A percentile compares a stretch with the other conserved stretches of the same genome.
phyloP scores from a whole-genome alignment of 1,140 invertebrate genomes.

The Drosophila aff. region DNA sequence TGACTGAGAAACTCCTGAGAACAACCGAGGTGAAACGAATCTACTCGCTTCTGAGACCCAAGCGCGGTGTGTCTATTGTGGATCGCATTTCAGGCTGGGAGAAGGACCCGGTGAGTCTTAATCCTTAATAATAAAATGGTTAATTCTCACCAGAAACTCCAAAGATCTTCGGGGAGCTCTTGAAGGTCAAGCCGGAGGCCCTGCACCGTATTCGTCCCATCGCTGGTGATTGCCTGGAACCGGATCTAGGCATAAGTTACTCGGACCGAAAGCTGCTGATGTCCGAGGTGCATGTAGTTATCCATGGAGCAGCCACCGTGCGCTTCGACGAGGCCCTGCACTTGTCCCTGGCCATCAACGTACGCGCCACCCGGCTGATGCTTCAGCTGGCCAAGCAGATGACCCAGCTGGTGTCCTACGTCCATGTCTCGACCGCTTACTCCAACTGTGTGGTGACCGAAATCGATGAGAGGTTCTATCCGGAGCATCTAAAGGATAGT shows the following conservation, averaged over 20 bases:
- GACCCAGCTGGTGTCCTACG: conserved; percentile 88
- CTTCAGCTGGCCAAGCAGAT: conserved; percentile 88
- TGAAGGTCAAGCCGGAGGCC: conserved; percentile 13
- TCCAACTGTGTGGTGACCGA: conserved; percentile 88
- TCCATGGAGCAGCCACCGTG: conserved; percentile 95
- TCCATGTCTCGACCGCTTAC: conserved; percentile 91
- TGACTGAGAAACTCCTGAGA: conserved; percentile 92
- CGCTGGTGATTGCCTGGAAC: conserved; percentile 86
- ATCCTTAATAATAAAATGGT: conserved; percentile 48
- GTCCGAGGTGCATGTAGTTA: conserved; percentile 88
- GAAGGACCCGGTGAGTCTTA: conserved; percentile 80
- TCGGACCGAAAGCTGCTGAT: conserved; percentile 84
- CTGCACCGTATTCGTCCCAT: conserved; percentile 78
- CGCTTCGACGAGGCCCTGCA: conserved; percentile 92
- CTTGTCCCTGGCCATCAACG: conserved; percentile 87
- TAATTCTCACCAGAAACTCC: background rate
- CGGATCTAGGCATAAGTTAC: conserved; percentile 89
- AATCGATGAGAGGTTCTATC: conserved; percentile 91
- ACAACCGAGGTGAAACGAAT: conserved; percentile 90
- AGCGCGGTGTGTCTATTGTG: conserved; percentile 90
- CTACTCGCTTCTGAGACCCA: conserved; percentile 90
- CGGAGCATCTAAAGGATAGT: conserved; percentile 86
- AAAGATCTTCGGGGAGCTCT: conserved; percentile 45
- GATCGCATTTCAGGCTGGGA: conserved; percentile 88
- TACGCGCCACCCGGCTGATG: conserved; percentile 86